Percentiles rank a stretch among this genome's conserved stretches.
Conservation (phyloP, 2,797 vertebrate species). For the Bothrops alternatus region DNA sequence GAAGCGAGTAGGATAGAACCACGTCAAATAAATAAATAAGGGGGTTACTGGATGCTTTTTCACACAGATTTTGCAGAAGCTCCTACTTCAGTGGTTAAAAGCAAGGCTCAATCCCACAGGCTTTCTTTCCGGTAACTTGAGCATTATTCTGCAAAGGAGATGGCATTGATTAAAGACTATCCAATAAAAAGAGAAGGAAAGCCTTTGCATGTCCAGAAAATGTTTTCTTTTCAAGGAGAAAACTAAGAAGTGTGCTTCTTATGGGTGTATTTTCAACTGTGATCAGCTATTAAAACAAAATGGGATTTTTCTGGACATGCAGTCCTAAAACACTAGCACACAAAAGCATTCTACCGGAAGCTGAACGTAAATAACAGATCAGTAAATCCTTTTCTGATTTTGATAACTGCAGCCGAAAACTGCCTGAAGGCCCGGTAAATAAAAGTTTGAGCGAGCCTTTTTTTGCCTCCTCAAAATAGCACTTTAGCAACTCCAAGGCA, state of each 20-base stretch:
- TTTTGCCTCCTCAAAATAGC: neutral
- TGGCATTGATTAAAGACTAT: neutral
- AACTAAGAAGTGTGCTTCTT: neutral
- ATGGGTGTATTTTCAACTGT: neutral
- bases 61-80: neutral
- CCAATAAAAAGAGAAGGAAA: neutral
- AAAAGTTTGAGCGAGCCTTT: neutral
- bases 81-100: neutral
- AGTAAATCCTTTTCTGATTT: neutral
- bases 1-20: neutral
- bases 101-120: neutral
- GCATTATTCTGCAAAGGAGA: neutral
- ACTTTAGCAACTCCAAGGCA: neutral
- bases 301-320: neutral
- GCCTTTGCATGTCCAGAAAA: neutral
- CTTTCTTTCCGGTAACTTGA: neutral
- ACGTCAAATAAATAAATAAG: neutral
- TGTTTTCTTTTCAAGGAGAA: neutral
- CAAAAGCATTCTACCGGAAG: neutral
- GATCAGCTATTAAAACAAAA: neutral
- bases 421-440: neutral
- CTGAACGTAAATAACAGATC: neutral
- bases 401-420: neutral
- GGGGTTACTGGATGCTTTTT: neutral
- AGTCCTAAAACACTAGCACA: neutral